Conservation (phyloP, 2,797 vertebrate species). For the Linurgus olivaceus region DNA sequence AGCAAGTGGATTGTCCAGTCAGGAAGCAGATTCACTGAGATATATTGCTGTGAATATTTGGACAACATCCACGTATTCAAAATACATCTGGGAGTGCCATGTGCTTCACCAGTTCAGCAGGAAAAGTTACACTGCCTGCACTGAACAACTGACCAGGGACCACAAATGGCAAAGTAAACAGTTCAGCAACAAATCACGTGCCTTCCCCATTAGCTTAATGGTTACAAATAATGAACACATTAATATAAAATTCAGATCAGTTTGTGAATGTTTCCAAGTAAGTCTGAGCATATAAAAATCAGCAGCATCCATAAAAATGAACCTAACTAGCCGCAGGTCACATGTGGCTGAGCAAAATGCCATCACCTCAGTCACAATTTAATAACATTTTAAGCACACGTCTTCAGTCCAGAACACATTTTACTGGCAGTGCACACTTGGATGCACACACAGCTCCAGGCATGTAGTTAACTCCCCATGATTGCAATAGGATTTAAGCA, state of each 20-base stretch:
- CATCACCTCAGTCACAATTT: slow-evolving; percentile 35
- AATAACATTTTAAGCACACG: slow-evolving; percentile 31
- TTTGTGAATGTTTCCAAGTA: neutral
- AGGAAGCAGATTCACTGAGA: slow-evolving; percentile 47
- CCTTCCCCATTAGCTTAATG: neutral
- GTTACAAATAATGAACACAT: neutral
- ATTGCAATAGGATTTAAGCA: slow-evolving; percentile 59
- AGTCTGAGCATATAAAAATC: neutral
- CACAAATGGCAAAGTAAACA: neutral
- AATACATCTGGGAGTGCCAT: slow-evolving; percentile 34
- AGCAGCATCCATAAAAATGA: slow-evolving; percentile 17
- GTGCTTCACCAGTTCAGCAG: neutral
- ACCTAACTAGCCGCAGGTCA: neutral
- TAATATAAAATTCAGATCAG: slow-evolving; percentile 12
- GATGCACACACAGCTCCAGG: slow-evolving; percentile 57
- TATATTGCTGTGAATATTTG: slow-evolving; percentile 55
- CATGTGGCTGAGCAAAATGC: neutral
- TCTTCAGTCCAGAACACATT: neutral
- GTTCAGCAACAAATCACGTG: neutral
- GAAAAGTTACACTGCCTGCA: neutral
- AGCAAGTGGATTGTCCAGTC: slow-evolving; percentile 41
- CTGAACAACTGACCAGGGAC: neutral
- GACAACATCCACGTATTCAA: slow-evolving; percentile 33
- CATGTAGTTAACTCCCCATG: slow-evolving; percentile 43
- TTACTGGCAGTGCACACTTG: slow-evolving; percentile 41